Percentiles rank a stretch among this genome's conserved stretches.
Conservation (phyloP, 2,888 invertebrate genomes). For the Rugalucina vietnamica region DNA sequence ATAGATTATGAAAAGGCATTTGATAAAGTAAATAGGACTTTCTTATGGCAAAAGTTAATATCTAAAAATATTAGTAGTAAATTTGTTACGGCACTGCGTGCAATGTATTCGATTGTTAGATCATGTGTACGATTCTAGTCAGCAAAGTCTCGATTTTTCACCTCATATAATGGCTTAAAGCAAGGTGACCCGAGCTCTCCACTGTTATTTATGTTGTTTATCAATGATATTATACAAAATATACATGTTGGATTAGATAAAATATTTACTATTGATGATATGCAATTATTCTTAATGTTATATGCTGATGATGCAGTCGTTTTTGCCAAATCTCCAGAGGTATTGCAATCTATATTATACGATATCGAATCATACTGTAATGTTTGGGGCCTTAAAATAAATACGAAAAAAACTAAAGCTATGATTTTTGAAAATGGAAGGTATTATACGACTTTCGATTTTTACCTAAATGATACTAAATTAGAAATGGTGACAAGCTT, state of each 20-base stretch:
- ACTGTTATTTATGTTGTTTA: neutral
- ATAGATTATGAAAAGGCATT: too few relatives aligned
- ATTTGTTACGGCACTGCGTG: neutral
- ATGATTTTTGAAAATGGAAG: neutral
- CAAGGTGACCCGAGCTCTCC: neutral
- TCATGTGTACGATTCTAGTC: neutral
- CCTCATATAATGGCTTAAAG: neutral
- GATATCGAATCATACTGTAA: neutral
- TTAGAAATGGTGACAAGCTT: neutral
- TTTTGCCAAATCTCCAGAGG: neutral
- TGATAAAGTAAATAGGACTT: neutral
- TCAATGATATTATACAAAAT: too few relatives aligned
- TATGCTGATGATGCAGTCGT: neutral
- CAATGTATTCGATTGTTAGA: neutral
- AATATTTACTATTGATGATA: neutral
- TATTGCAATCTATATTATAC: neutral
- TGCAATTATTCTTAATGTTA: neutral
- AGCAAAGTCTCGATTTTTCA: neutral
- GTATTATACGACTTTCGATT: neutral
- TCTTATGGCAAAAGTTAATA: neutral
- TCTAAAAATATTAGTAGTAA: too few relatives aligned
- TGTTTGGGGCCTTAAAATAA: neutral
- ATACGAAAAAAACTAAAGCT: neutral
- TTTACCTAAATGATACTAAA: neutral
- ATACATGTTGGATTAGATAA: too few relatives aligned